These are phyloP conservation scores for Oithona nana DNA, from an alignment of 2,888 invertebrate species.

Conservation along the genomic window DNA sequence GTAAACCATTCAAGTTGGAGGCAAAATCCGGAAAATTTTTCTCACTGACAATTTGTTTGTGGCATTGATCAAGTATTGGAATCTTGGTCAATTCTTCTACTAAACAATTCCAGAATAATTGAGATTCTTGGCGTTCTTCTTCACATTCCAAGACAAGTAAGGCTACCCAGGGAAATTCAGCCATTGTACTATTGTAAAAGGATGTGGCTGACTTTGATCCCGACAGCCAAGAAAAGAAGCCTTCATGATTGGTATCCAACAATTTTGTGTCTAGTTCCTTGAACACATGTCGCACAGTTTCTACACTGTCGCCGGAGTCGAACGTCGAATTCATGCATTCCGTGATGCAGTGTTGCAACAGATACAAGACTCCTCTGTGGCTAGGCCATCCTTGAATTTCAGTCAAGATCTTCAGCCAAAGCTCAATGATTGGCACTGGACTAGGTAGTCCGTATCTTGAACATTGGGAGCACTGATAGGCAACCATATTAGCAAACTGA, in stretches of 20 bases:
- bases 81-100: not conserved
- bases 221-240: not conserved
- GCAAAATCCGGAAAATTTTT: not conserved
- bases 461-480: no score
- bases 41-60: not conserved
- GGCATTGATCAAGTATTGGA: not conserved
- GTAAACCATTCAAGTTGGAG: slow-evolving; percentile 21
- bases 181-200: not conserved
- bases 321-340: no score
- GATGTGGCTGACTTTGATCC: not conserved
- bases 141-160: not conserved
- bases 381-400: no score
- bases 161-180: not conserved
- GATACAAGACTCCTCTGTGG: no score
- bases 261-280: no score
- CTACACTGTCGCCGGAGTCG: no score
- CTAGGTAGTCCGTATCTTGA: no score
- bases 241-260: no score
- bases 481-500: not conserved
- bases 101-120: not conserved
- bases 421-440: no score
- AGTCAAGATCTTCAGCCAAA: no score
- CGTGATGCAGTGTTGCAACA: no score
- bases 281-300: no score
- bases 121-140: not conserved